Base-by-base conservation (phyloP, 2,113 vertebrate species). In the Myocastor coypus region DNA sequence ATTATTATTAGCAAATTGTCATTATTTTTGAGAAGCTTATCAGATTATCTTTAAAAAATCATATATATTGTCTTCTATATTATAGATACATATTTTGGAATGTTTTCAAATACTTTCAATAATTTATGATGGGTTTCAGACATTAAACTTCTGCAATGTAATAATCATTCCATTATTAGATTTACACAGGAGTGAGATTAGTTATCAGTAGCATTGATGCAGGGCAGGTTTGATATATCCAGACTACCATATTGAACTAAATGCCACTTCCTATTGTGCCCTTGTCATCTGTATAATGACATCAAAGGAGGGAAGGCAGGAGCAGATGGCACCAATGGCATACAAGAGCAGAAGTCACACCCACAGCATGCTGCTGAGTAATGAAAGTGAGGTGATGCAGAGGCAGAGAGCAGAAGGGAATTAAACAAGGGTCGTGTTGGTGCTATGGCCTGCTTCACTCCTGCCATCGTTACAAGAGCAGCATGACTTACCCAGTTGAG, bases 231-330 rank as follows among this genome's bases (percentile, higher is more conserved):
- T 52, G 89, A 64, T 59, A 73, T 52, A 80, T 77, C 90, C 94
- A 73, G 83, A 90, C 97, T 92, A 63, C 87, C 94, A 92, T 94
- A 82, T 93, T 97, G 94, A 88, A 96, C 81, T 32, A 87, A 94
- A 94, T 96, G 89, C 89, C 87, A 97, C 77, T 93, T 97, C 95
- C 83, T 82, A 90, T 94, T 93, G 87, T 95, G 87, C 52, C 92
- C 87, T 94, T 94, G 94, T 96, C 97, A 96, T 94, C 96, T 97
- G 94, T 96, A 83, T 95, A 94, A 93, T 94, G 93, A 97, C 94
- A 97, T 95, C 96, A 97, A 96, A 97, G 94, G 92, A 90, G 87
- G 93, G 91, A 94, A 97, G 94, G 87, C 90, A 94, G 94, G 92
- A 97, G 92, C 95, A 98, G 96, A 97, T 96, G 97, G 97, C 82